Percentiles rank a stretch among this genome's conserved stretches.
These are phyloP conservation scores for Kobus ellipsiprymnus DNA, from an alignment of 2,113 vertebrate genomes.

Conservation along the genomic window DNA sequence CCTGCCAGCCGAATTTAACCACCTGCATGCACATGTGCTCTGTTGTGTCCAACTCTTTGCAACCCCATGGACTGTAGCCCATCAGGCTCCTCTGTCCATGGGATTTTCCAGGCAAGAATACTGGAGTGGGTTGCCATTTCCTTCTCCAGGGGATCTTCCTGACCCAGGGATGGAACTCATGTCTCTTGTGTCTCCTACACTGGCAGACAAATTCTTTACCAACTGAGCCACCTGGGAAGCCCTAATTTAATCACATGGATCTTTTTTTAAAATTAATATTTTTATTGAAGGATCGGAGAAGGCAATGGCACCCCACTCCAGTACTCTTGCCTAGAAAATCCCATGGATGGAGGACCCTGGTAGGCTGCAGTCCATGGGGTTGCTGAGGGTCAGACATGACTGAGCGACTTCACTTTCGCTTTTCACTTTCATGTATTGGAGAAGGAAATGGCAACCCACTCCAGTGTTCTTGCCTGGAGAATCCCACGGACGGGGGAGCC, in stretches of 20 bases:
- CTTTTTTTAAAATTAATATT: not conserved
- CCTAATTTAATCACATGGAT: not conserved
- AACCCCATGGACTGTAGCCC: not conserved
- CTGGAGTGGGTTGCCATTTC: not conserved
- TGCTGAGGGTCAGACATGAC: no score
- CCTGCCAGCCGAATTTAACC: not conserved
- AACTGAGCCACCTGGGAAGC: not conserved
- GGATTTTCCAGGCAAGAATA: not conserved
- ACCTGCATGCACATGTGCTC: rapidly evolving
- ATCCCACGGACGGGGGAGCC: no score
- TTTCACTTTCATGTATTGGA: no score
- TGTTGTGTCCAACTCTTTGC: not conserved
- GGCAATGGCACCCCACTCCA: no score
- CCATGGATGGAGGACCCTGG: no score
- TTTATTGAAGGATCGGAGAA: not conserved
- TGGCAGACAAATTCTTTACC: not conserved
- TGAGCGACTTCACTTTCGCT: no score
- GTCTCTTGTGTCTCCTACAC: not conserved
- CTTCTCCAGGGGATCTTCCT: not conserved
- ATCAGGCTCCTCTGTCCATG: not conserved
- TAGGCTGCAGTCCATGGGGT: no score
- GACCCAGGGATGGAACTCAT: not conserved
- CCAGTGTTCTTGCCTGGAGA: no score
- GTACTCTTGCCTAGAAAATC: no score
- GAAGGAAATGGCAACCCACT: no score